Base-by-base conservation (phyloP, 2,113 vertebrate species). In the Australoheros scitulus region DNA sequence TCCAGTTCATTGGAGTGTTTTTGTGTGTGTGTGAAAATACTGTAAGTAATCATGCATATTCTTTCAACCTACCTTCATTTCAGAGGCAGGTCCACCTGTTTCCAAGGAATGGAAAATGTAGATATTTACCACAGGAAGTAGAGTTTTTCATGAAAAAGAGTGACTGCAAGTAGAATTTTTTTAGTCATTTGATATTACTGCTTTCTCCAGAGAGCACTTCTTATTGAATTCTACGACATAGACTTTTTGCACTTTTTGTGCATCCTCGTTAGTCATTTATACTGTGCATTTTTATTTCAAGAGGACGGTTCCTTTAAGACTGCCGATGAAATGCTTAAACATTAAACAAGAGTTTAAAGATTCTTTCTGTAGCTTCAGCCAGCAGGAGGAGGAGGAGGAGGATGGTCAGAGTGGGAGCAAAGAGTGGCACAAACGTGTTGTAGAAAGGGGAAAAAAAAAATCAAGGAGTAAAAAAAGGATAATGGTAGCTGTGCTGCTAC, bases 401-500 rank as follows among this genome's bases (percentile, higher is more conserved):
- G 58, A 63, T 5, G 52, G 55, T 59, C 14, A 14, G 56, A 36
- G 77, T 63, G 60, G 57, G 20, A 70, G 64, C 14, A 72, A 22
- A 77, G 32, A 38, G 63, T 7, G 20, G 5, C 29, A 32, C 26
- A 43, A 63, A 68, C 50, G 20, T 77, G 22, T 15, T 26, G 50
- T 32, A 14, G 10, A 11, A 55, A 43, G 32, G 47, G 18, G 47
- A 60, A 59, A 43, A 4, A 22, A 80, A 43, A 74, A 79, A n/a
- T 60, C n/a, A 26, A 15, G 15, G 36, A 81, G 18, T 38, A 10
- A 38, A 8, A 38, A 64, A 17, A 9, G 29, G 43, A 13, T 22
- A 43, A 38, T 32, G 95, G 94, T 0, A 96, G 96, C 56, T 97
- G 94, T 0, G 96, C 96, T n/a, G 97, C 97, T 0, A 96, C 97